Conservation (phyloP, 2,113 vertebrate species). For the Cairina moschata region DNA sequence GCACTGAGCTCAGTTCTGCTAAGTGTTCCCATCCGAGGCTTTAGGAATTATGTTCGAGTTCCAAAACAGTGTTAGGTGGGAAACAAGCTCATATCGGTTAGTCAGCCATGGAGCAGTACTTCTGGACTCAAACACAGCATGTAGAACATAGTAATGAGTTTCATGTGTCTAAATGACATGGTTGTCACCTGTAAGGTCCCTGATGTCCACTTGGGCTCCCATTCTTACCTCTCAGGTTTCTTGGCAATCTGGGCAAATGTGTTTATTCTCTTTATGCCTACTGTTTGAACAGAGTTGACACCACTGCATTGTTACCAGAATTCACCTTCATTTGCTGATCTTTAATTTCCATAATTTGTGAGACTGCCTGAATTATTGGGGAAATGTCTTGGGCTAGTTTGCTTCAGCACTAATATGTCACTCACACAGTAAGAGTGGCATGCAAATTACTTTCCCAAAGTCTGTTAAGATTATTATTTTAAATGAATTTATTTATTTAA, state of each 20-base stretch:
- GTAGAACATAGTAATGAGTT: neutral
- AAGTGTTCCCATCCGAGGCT: fast-evolving
- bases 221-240: neutral
- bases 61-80: neutral
- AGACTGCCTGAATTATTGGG: neutral
- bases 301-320: neutral
- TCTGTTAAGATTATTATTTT: neutral
- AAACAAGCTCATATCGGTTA: neutral
- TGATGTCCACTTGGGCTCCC: neutral
- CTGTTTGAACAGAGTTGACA: neutral
- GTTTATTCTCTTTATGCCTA: neutral
- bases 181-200: neutral
- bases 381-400: neutral
- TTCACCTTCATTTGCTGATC: neutral
- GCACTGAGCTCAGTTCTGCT: neutral
- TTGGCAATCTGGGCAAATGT: neutral
- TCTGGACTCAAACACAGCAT: neutral
- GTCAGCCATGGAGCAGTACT: neutral
- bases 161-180: neutral
- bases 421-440: neutral
- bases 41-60: neutral
- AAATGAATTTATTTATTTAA: neutral
- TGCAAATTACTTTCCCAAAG: too few relatives aligned
- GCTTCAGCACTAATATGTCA: neutral
- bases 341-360: neutral